These are phyloP conservation scores for Ctena decussata DNA, from an alignment of 2,888 invertebrate genomes.

Conservation along the genomic window DNA sequence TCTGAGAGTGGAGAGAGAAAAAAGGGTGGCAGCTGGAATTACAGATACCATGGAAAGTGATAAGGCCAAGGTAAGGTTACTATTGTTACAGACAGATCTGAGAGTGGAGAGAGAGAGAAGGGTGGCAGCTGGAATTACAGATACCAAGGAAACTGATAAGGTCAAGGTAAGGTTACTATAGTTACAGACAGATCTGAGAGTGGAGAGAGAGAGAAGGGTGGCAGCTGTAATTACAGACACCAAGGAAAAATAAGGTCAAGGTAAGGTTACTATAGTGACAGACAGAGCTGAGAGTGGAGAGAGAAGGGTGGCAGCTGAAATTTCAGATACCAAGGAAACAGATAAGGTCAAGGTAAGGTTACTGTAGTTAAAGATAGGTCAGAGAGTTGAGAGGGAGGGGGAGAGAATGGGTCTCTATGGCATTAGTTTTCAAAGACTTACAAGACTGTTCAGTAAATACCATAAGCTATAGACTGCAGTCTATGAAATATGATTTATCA, in stretches of 20 bases:
- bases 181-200: conserved; percentile 77
- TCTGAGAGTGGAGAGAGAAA: conserved; percentile 77
- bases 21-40: conserved; percentile 62
- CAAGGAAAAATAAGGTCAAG: conserved; percentile 78
- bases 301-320: conserved; percentile 62
- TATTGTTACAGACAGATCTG: conserved; percentile 78
- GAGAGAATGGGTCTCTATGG: too few species aligned
- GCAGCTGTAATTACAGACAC: conserved; percentile 67
- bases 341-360: conserved; percentile 80
- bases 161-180: conserved; percentile 80
- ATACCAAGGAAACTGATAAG: conserved; percentile 71
- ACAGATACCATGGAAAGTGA: conserved; percentile 67
- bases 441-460: too few species aligned
- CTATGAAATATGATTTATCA: too few species aligned
- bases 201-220: conserved; percentile 75
- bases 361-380: too few species aligned
- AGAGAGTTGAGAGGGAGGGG: too few species aligned
- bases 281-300: conserved; percentile 79
- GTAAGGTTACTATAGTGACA: conserved; percentile 76
- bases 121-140: conserved; percentile 67
- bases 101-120: conserved; percentile 76
- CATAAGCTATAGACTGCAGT: too few species aligned
- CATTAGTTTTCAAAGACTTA: too few species aligned
- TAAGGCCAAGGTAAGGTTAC: too few species aligned
- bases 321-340: conserved; percentile 68